Conservation (phyloP, 2,797 vertebrate species). For the Enteromius fasciolatus region DNA sequence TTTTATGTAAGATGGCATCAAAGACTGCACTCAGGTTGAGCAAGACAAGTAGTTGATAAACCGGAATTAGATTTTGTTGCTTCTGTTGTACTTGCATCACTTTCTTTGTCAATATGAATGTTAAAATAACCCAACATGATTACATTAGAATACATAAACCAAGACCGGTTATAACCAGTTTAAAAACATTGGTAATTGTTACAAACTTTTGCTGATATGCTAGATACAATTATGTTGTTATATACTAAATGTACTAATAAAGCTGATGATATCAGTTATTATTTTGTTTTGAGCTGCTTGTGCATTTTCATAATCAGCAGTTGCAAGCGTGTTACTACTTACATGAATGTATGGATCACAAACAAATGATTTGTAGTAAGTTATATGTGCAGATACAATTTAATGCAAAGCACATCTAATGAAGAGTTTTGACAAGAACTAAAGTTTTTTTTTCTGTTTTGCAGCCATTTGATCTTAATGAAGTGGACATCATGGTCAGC, state of each 20-base stretch:
- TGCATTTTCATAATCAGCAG: not conserved
- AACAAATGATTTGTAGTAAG: too few species aligned
- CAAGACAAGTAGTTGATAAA: not conserved
- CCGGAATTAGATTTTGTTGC: not conserved
- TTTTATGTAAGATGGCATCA: not conserved
- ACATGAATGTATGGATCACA: not conserved
- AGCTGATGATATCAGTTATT: not conserved
- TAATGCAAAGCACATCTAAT: not conserved
- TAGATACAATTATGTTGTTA: not conserved
- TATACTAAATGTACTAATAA: not conserved
- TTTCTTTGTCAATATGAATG: too few species aligned
- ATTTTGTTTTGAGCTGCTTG: not conserved
- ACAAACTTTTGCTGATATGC: too few species aligned
- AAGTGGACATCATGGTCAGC: slow-evolving; percentile 82
- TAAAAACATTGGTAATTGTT: too few species aligned
- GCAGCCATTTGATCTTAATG: slow-evolving; percentile 84
- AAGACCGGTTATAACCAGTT: too few species aligned
- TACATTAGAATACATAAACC: too few species aligned
- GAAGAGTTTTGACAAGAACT: not conserved
- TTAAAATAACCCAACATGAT: too few species aligned
- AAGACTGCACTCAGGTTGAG: not conserved
- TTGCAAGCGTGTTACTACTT: not conserved
- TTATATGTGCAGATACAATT: not conserved
- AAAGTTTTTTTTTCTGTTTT: slow-evolving; percentile 43
- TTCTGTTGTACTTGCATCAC: too few species aligned